Percentiles rank a stretch among this genome's conserved stretches.
These are phyloP conservation scores for Sebastes hubbsi DNA, from an alignment of 2,797 vertebrate species.

Conservation along the genomic window DNA sequence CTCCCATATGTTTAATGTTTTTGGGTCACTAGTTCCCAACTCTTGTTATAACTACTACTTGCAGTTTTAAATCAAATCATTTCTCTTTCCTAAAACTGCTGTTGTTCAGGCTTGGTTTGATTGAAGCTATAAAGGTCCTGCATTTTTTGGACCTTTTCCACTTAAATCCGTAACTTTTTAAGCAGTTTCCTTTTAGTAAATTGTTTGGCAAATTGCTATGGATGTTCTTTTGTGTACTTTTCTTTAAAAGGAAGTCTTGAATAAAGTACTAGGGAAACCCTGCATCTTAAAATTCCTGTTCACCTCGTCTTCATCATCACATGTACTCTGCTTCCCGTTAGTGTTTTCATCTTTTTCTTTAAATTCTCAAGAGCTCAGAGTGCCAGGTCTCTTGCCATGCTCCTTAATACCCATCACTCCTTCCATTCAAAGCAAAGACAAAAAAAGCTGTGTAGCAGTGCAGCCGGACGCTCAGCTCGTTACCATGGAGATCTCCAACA, in stretches of 20 bases:
- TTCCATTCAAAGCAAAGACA: constrained; percentile 74
- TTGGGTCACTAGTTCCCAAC: not conserved
- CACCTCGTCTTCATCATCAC: not conserved
- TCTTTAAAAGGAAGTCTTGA: not conserved
- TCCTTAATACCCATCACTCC: constrained; percentile 64
- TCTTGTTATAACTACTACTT: not conserved
- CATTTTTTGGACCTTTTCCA: not conserved
- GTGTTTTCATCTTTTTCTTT: constrained; percentile 17
- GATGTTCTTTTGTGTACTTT: not conserved
- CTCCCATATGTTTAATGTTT: not conserved
- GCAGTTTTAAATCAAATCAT: constrained; percentile 1
- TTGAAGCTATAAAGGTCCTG: not conserved
- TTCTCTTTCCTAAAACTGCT: not conserved
- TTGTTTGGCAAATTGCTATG: not conserved
- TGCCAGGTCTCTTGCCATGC: constrained; percentile 52
- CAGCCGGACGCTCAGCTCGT: constrained; percentile 71
- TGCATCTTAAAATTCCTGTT: not conserved
- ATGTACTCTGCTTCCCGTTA: not conserved
- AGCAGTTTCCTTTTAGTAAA: not conserved
- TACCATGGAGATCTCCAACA: constrained; percentile 79
- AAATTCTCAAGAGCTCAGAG: constrained; percentile 10
- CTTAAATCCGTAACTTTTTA: not conserved
- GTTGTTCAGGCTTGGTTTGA: not conserved
- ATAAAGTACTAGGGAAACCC: not conserved
- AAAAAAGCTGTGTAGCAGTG: constrained; percentile 65